Base-by-base conservation (phyloP, 2,797 vertebrate genomes). In the Crax fasciolata region DNA sequence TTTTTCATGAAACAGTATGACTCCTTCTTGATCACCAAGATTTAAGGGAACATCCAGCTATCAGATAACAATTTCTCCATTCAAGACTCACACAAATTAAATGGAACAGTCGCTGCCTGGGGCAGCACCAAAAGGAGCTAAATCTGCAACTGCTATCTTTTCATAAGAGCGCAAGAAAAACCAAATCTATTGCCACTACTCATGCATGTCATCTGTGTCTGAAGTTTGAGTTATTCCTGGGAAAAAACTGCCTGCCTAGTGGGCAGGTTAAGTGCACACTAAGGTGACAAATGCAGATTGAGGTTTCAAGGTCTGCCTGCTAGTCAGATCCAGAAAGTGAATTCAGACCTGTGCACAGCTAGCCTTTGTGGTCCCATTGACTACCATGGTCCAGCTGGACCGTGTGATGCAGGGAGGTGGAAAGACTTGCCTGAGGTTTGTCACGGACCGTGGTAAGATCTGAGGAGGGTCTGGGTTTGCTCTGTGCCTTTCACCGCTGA, bases 131-230 rank as follows among this genome's bases (percentile, higher is more conserved):
- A 72, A 86, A 54, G 15, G 3, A 84, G 13, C 35, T 57, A 78
- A 84, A 91, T 55, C 32, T 81, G 21, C 39, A 76, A 49, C 6
- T 0, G 3, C 5, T n/a, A 27, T 49, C 28, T 66, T 13, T 68
- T 72, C 24, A 30, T 39, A 78, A 46, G 71, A 74, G 23, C 4
- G 6, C 54, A 61, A 55, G 48, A 54, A 83, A 68, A 11, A 0
- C 1, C 1, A 39, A 85, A 74, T 4, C 16, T 5, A 5, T 54
- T 2, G 15, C 10, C 15, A 30, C 18, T 59, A 44, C 11, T 14
- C 4, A 1, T 57, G n/a, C 6, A 4, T 39, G 5, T 49, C 75
- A 61, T 9, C 21, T 66, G 8, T 35, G 18, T 52, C 35, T 27
- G 51, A 76, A 79, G 59, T 71, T 24, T 38, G 3, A 11, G 4